A percentile compares a stretch with the other conserved stretches of the same genome.
Conservation (phyloP, 2,113 vertebrate species). For the Rhizomys pruinosus region DNA sequence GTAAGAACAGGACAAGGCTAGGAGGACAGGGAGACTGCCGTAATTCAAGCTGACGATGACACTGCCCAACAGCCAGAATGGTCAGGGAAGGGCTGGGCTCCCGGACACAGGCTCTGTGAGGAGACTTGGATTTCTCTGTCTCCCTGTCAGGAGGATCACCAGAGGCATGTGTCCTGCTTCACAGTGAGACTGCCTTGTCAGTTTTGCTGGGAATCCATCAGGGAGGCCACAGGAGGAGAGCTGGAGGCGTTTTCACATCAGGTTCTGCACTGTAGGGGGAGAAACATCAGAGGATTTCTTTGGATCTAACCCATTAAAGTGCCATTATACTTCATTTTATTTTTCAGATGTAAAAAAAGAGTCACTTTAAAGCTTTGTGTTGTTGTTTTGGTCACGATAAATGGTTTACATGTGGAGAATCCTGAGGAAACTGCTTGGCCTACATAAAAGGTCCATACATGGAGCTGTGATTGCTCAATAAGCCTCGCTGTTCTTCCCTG, state of each 20-base stretch:
- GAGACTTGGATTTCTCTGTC: not conserved
- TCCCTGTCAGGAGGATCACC: not conserved
- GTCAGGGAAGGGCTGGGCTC: not conserved
- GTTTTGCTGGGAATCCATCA: not conserved
- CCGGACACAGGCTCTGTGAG: not conserved
- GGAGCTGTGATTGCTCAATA: not conserved
- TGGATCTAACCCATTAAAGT: conserved; percentile 11
- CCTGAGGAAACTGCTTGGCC: not conserved
- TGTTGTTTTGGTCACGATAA: not conserved
- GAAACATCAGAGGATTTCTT: not conserved
- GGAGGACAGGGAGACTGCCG: not conserved
- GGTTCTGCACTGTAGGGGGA: not conserved
- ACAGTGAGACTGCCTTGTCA: not conserved
- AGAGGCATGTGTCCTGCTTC: not conserved
- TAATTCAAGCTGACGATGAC: not conserved
- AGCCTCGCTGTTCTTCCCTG: not conserved
- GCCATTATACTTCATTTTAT: not conserved
- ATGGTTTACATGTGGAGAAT: not conserved
- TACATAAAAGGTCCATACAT: no score
- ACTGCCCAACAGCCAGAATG: not conserved
- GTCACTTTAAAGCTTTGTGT: not conserved
- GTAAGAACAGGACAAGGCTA: not conserved
- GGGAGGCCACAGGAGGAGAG: not conserved
- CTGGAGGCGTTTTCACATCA: not conserved
- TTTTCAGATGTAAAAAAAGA: not conserved